These are phyloP conservation scores for Acanthopleura granulata DNA, from an alignment of 2,888 invertebrate species.

Conservation along the genomic window DNA sequence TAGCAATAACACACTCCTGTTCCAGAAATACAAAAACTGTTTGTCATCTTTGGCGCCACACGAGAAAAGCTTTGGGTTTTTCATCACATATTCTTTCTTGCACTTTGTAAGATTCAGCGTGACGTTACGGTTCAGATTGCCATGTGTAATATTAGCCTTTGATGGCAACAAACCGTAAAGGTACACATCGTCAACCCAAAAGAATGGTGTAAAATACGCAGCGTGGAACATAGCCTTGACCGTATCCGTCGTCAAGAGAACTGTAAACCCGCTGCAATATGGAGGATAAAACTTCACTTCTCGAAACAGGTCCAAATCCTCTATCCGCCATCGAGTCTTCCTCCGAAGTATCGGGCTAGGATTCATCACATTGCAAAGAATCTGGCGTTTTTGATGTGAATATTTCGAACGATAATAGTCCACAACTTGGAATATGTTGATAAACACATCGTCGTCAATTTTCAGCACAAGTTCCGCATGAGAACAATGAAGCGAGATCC, in stretches of 20 bases:
- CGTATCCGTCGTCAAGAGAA: background rate
- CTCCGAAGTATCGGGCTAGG: background rate
- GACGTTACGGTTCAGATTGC: background rate
- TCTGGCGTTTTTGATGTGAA: background rate
- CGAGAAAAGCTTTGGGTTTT: background rate
- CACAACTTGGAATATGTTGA: background rate
- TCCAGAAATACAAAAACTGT: background rate
- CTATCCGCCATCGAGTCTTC: background rate
- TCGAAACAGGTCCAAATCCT: background rate
- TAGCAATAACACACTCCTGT: background rate
- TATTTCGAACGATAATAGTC: background rate
- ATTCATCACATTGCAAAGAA: background rate
- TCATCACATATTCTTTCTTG: background rate
- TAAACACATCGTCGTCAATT: constrained; percentile 1
- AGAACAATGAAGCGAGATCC: background rate
- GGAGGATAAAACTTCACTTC: background rate
- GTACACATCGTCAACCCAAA: background rate
- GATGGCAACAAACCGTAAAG: background rate
- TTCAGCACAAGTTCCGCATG: background rate
- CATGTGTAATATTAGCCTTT: background rate
- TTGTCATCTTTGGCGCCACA: background rate
- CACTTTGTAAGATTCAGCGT: background rate
- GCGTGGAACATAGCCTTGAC: background rate
- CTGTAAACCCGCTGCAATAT: background rate
- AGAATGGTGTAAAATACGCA: background rate